Percentiles rank a stretch among this genome's conserved stretches.
These are phyloP conservation scores for Gerris lacustris DNA, from an alignment of 2,888 invertebrate genomes.

Conservation along the genomic window DNA sequence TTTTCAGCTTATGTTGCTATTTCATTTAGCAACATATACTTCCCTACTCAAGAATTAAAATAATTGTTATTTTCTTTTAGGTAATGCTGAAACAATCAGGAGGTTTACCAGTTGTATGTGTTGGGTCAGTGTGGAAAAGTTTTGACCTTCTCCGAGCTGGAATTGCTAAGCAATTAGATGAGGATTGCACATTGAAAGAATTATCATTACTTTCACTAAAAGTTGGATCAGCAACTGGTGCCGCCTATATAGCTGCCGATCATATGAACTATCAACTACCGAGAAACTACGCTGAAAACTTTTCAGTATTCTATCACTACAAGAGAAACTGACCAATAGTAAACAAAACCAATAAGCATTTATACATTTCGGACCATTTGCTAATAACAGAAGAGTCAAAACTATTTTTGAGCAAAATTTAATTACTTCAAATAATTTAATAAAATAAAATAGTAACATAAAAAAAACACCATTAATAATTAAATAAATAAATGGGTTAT, in stretches of 20 bases:
- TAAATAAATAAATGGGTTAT: too few relatives aligned
- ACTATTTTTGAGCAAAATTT: too few relatives aligned
- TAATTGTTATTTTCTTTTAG: too few relatives aligned
- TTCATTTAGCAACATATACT: too few relatives aligned
- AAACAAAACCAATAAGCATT: not conserved
- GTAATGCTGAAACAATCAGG: slow-evolving; percentile 42
- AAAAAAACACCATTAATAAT: too few relatives aligned
- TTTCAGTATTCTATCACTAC: slow-evolving; percentile 48
- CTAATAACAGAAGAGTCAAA: too few relatives aligned
- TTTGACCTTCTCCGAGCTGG: slow-evolving; percentile 69
- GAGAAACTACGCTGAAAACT: slow-evolving; percentile 46
- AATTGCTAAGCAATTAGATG: slow-evolving; percentile 46
- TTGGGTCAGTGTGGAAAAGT: slow-evolving; percentile 91
- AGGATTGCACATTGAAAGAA: slow-evolving; percentile 40
- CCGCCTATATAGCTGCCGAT: slow-evolving; percentile 72
- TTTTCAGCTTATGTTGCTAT: too few relatives aligned
- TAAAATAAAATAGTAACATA: too few relatives aligned
- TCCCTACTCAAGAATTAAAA: too few relatives aligned
- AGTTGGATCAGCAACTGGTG: slow-evolving; percentile 69
- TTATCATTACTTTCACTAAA: slow-evolving; percentile 55
- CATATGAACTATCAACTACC: slow-evolving; percentile 50
- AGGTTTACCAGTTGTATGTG: slow-evolving; percentile 69
- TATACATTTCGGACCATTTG: too few relatives aligned
- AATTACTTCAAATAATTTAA: too few relatives aligned
- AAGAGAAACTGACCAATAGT: slow-evolving; percentile 28